Percentiles rank a stretch among this genome's conserved stretches.
Conservation (phyloP, 2,113 vertebrate genomes). For the Pholis gunnellus region DNA sequence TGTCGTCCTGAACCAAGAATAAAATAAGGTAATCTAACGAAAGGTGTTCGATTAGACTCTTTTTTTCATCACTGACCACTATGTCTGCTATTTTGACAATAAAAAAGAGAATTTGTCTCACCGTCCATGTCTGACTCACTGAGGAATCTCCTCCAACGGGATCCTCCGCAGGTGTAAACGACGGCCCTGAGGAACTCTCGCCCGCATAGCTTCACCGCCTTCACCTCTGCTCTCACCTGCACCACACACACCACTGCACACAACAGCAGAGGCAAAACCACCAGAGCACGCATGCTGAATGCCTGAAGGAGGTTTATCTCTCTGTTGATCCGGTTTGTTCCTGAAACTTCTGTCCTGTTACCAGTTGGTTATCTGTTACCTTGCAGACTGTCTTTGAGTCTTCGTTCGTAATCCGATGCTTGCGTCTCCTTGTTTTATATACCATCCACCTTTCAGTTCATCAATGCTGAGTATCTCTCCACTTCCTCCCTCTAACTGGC, state of each 20-base stretch:
- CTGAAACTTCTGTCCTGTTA: neutral
- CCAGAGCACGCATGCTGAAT: conserved; percentile 73
- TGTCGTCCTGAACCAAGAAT: neutral
- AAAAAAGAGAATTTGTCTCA: conserved; percentile 66
- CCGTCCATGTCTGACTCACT: conserved; percentile 67
- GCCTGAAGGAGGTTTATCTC: neutral
- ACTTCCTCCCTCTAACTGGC: conserved; percentile 35
- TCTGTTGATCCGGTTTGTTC: neutral
- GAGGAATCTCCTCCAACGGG: conserved; percentile 86
- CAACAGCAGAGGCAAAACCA: conserved; percentile 78
- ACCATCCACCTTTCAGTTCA: conserved; percentile 45
- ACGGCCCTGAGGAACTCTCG: conserved; percentile 89
- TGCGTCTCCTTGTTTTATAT: conserved; percentile 43
- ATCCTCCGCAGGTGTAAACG: conserved; percentile 91
- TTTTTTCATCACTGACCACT: neutral
- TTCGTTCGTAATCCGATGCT: conserved; percentile 5
- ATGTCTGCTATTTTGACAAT: neutral
- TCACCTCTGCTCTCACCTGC: conserved; percentile 71
- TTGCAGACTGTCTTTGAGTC: neutral
- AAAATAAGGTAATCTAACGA: neutral
- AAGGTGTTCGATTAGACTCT: neutral
- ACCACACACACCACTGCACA: conserved; percentile 54
- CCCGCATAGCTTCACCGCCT: conserved; percentile 87
- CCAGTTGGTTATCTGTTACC: neutral
- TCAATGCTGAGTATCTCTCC: conserved; percentile 34